A percentile compares a stretch with the other conserved stretches of the same genome.
Evolutionary conservation across 1,140 invertebrate genomes (phyloP).

Genomic region (Drosophila sucinea): DNA sequence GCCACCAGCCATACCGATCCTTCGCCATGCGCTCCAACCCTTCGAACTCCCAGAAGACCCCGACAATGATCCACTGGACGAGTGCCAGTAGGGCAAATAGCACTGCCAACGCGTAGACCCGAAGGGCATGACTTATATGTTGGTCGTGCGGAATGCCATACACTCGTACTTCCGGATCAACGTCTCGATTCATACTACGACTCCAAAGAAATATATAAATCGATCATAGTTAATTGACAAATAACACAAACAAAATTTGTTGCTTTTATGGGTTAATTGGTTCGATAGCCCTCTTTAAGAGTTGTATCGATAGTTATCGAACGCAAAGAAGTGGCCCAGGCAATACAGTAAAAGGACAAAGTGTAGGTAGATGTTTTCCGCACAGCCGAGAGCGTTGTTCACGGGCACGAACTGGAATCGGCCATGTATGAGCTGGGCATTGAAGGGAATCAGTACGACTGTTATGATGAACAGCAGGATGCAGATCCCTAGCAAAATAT

Average conservation of each 20-base stretch:
- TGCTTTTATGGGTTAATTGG: too few relatives aligned
- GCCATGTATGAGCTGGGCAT: conserved; percentile 29
- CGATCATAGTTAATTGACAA: too few relatives aligned
- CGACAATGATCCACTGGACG: conserved; percentile 45
- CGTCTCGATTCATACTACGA: not conserved
- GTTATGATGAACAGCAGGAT: not conserved
- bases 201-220: not conserved
- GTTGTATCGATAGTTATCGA: too few relatives aligned
- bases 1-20: conserved; percentile 53
- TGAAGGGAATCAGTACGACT: not conserved
- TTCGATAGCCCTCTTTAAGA: too few relatives aligned
- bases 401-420: conserved; percentile 19
- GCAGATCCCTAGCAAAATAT: not conserved
- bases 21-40: not conserved
- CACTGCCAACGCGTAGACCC: conserved; percentile 45
- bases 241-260: too few relatives aligned
- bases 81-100: conserved; percentile 31
- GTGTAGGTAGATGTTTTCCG: conserved; percentile 1
- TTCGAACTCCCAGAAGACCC: not conserved
- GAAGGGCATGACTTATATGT: conserved; percentile 24
- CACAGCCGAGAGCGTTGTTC: not conserved
- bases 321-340: not conserved
- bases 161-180: conserved; percentile 9
- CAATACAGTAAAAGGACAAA: not conserved
- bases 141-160: conserved; percentile 29